Evolutionary conservation across 2,797 vertebrate genomes (phyloP).

Genomic region (Carcharodon carcharias): DNA sequence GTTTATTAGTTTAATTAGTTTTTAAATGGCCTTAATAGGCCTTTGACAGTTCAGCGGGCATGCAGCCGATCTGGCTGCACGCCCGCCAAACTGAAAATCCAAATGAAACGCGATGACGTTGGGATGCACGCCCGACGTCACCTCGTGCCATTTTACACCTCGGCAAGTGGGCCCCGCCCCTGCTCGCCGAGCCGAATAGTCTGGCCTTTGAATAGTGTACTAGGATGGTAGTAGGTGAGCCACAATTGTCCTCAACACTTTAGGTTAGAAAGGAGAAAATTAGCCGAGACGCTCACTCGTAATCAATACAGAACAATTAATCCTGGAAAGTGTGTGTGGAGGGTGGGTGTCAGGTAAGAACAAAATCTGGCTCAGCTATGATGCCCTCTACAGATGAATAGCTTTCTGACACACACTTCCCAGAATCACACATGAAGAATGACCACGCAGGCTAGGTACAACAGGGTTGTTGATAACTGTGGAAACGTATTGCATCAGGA

Average conservation of each 20-base stretch:
- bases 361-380: not conserved
- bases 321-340: too few species aligned
- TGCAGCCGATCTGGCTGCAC: too few species aligned
- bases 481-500: not conserved
- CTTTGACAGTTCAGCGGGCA: too few species aligned
- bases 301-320: not conserved
- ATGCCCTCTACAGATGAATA: not conserved
- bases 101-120: too few species aligned
- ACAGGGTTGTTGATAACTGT: not conserved
- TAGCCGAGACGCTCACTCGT: not conserved
- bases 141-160: too few species aligned
- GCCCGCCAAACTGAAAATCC: too few species aligned
- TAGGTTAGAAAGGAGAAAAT: not conserved
- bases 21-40: too few species aligned
- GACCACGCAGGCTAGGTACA: not conserved
- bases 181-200: too few species aligned
- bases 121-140: too few species aligned
- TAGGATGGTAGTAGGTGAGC: not conserved
- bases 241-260: not conserved
- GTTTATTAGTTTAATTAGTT: too few species aligned
- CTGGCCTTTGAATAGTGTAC: not conserved
- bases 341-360: not conserved
- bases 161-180: too few species aligned
- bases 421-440: not conserved
- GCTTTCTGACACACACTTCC: not conserved